Conservation (phyloP, 2,797 vertebrate genomes). For the Sylvia borin region DNA sequence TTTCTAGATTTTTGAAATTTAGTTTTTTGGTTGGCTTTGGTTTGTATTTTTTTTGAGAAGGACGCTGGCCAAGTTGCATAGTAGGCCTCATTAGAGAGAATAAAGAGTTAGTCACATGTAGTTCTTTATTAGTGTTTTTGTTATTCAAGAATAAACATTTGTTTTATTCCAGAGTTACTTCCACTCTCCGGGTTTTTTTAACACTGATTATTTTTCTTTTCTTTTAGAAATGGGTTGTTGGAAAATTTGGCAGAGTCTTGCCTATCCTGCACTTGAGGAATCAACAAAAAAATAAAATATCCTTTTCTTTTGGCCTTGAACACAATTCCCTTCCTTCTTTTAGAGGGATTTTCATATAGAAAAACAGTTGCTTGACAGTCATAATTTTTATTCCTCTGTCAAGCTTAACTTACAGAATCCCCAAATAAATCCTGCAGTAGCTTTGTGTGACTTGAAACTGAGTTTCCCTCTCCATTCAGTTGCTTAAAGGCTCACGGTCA, state of each 20-base stretch:
- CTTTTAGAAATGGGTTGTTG: slow-evolving; percentile 2
- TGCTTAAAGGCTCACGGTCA: background rate
- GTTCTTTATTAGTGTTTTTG: background rate
- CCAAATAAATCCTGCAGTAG: background rate
- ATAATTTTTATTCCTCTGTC: background rate
- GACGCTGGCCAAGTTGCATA: background rate
- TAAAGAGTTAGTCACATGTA: background rate
- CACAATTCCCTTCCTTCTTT: background rate
- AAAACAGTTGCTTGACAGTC: background rate
- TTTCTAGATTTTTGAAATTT: background rate
- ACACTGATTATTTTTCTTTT: background rate
- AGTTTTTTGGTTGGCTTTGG: background rate
- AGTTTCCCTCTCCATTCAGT: background rate
- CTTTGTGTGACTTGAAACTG: background rate
- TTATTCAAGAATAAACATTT: background rate
- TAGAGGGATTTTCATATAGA: background rate
- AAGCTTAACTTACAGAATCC: background rate
- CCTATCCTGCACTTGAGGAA: slow-evolving; percentile 1
- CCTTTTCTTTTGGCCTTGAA: background rate
- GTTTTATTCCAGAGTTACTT: background rate
- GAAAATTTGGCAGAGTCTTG: slow-evolving; percentile 3
- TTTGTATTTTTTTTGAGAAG: background rate
- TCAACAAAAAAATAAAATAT: slow-evolving; percentile 7
- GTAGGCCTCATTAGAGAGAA: background rate
- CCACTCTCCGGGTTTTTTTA: background rate